These are phyloP conservation scores for Galleria mellonella DNA, from an alignment of 1,140 invertebrate genomes.

Conservation along the genomic window DNA sequence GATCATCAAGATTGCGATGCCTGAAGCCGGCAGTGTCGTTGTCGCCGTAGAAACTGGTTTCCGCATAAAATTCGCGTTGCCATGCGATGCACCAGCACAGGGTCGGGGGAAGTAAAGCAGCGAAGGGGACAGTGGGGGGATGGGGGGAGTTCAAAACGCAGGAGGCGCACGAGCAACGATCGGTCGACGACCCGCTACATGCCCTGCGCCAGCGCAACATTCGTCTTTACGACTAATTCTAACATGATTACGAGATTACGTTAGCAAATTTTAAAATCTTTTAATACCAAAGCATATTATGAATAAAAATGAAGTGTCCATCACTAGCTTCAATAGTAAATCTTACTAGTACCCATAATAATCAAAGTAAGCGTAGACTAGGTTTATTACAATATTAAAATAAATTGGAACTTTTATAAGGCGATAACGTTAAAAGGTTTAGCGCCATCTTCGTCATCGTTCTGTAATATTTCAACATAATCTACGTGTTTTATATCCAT, in stretches of 20 bases:
- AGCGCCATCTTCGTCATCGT: too few relatives aligned
- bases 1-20: constrained; percentile 23
- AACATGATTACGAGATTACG: constrained; percentile 42
- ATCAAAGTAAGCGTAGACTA: too few relatives aligned
- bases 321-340: too few relatives aligned
- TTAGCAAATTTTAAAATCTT: constrained; percentile 25
- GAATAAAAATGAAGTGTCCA: constrained; percentile 8
- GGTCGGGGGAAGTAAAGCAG: constrained; percentile 43
- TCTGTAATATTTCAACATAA: too few relatives aligned
- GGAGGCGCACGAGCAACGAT: constrained; percentile 55
- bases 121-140: constrained; percentile 20
- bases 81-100: constrained; percentile 56
- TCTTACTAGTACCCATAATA: too few relatives aligned
- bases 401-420: too few relatives aligned
- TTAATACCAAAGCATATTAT: constrained; percentile 1
- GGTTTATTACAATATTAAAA: too few relatives aligned
- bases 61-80: constrained; percentile 64
- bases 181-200: constrained; percentile 64
- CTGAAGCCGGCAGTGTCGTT: constrained; percentile 32
- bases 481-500: too few relatives aligned
- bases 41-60: constrained; percentile 63
- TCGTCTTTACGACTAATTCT: constrained; percentile 48
- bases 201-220: constrained; percentile 60
- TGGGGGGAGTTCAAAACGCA: constrained; percentile 50
- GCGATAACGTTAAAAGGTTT: too few relatives aligned